Conservation (phyloP, 2,113 vertebrate genomes). For the Illadopsis cleaveri region DNA sequence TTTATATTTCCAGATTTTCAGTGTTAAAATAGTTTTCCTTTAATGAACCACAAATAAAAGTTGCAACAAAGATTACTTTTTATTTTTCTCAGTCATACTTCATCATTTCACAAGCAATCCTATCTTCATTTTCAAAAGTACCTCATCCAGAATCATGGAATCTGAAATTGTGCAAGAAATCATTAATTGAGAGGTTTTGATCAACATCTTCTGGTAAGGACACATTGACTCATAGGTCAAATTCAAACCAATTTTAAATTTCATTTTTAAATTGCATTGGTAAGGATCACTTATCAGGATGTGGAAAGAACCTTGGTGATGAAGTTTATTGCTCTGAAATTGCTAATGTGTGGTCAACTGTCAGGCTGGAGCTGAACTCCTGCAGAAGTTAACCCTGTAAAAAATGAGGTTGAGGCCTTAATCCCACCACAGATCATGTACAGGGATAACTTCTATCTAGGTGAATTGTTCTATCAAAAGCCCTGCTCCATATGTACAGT, state of each 20-base stretch:
- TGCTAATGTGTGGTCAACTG: background rate
- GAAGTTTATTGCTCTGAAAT: background rate
- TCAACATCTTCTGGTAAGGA: background rate
- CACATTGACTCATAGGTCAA: background rate
- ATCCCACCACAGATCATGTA: background rate
- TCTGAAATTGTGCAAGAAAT: background rate
- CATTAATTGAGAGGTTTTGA: background rate
- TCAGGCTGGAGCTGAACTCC: background rate
- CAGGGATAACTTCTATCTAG: background rate
- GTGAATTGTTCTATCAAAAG: background rate
- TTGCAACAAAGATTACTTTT: background rate
- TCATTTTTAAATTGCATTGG: background rate
- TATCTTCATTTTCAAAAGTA: constrained; percentile 31
- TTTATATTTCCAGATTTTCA: constrained; percentile 17
- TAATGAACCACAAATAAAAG: constrained; percentile 45
- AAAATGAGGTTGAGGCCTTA: constrained; percentile 20
- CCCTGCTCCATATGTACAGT: background rate
- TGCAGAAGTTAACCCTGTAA: background rate
- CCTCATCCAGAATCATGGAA: background rate
- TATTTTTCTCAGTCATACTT: background rate
- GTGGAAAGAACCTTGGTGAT: background rate
- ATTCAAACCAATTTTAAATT: background rate
- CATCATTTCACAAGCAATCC: background rate
- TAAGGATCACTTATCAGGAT: background rate
- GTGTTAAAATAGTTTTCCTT: constrained; percentile 4